Evolutionary conservation across 35 echinoderm and acorn worm species (phyloP).

Genomic region (Ophiothrix spiculata): DNA sequence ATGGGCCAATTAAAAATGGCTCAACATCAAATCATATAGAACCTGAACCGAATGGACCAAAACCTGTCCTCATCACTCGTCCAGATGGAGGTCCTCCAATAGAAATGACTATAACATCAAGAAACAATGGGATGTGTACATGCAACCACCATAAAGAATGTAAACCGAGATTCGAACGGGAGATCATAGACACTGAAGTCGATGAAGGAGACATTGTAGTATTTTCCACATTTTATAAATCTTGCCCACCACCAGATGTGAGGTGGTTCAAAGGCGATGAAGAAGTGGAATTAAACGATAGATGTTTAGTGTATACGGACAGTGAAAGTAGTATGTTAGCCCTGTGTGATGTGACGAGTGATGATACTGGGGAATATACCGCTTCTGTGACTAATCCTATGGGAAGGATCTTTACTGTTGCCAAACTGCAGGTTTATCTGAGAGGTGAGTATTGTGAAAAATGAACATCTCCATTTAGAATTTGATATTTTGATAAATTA

Average conservation of each 20-base stretch:
- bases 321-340: constrained; percentile 60
- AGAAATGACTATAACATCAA: constrained; percentile 63
- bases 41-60: neutral
- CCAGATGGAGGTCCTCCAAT: constrained; percentile 41
- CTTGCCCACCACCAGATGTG: constrained; percentile 77
- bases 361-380: constrained; percentile 70
- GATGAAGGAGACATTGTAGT: constrained; percentile 85
- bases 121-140: constrained; percentile 29
- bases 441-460: constrained; percentile 68
- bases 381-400: constrained; percentile 56
- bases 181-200: constrained; percentile 76
- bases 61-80: constrained; percentile 39
- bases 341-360: constrained; percentile 70
- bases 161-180: constrained; percentile 69
- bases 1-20: too few species aligned
- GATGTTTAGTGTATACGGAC: constrained; percentile 70
- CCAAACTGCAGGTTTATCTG: constrained; percentile 58
- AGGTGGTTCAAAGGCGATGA: constrained; percentile 71
- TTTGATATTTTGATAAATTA: too few species aligned
- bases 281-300: constrained; percentile 45
- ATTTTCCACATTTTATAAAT: constrained; percentile 73
- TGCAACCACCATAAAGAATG: constrained; percentile 51
- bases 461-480: too few species aligned
- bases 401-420: constrained; percentile 54
- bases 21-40: too few species aligned